phyloP scores from a whole-genome alignment of 2,888 invertebrate genomes.

The Agrotis exclamationis region DNA sequence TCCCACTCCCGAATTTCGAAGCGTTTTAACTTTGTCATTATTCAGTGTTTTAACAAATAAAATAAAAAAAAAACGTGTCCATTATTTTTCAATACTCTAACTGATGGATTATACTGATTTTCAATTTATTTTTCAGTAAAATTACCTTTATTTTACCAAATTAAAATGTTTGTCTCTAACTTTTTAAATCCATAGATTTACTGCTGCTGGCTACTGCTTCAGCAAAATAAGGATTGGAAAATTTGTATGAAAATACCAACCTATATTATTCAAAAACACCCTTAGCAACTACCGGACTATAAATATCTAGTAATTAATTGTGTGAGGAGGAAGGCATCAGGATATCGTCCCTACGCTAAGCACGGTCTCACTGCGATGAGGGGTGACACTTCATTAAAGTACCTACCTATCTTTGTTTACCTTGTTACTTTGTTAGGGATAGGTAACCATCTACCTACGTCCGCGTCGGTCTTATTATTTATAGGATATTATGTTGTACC shows the following conservation, averaged over 20 bases:
- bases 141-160: too few relatives aligned
- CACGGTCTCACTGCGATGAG: constrained; percentile 44
- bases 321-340: constrained; percentile 16
- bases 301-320: constrained; percentile 51
- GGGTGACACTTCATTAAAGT: constrained; percentile 51
- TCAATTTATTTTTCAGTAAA: too few relatives aligned
- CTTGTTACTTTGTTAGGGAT: constrained; percentile 13
- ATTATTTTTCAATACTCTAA: too few relatives aligned
- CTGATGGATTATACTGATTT: too few relatives aligned
- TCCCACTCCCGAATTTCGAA: too few relatives aligned
- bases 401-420: constrained; percentile 36
- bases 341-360: constrained; percentile 38
- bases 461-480: neutral
- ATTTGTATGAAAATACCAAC: neutral
- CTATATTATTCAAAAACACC: constrained; percentile 21
- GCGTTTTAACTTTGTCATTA: too few relatives aligned
- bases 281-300: neutral
- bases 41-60: too few relatives aligned
- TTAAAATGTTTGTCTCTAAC: too few relatives aligned
- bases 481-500: neutral
- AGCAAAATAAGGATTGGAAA: too few relatives aligned
- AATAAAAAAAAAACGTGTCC: too few relatives aligned
- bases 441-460: neutral
- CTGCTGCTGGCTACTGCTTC: too few relatives aligned
- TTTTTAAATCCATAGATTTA: too few relatives aligned